These are phyloP conservation scores for Agonopterix heracliana DNA, from an alignment of 2,888 invertebrate genomes.

Conservation along the genomic window DNA sequence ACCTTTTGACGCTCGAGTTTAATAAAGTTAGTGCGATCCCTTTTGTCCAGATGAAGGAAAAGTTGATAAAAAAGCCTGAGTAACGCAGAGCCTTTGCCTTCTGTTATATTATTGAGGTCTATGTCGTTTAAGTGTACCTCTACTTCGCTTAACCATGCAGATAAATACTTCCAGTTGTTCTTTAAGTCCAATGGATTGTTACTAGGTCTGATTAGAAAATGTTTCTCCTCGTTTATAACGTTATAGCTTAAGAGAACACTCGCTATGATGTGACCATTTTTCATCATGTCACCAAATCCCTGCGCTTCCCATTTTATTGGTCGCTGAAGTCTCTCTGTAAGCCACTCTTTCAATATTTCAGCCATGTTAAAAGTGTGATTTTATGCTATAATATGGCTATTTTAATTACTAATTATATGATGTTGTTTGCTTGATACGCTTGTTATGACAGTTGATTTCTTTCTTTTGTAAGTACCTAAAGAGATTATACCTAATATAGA, in stretches of 20 bases:
- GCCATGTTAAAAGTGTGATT: slow-evolving; percentile 51
- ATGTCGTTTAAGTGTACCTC: slow-evolving; percentile 59
- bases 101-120: slow-evolving; percentile 64
- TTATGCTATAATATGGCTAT: neutral
- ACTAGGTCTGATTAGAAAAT: slow-evolving; percentile 59
- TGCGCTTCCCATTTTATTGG: slow-evolving; percentile 72
- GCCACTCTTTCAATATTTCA: slow-evolving; percentile 77
- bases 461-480: too few relatives aligned
- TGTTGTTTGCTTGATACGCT: too few relatives aligned
- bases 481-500: too few relatives aligned
- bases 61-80: slow-evolving; percentile 78
- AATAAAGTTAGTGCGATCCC: slow-evolving; percentile 72
- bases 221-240: slow-evolving; percentile 74
- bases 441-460: too few relatives aligned
- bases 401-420: too few relatives aligned
- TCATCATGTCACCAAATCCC: slow-evolving; percentile 73
- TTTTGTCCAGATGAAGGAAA: slow-evolving; percentile 76
- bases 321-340: slow-evolving; percentile 71
- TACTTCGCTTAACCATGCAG: slow-evolving; percentile 69
- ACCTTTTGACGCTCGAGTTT: slow-evolving; percentile 62
- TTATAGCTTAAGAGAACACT: slow-evolving; percentile 75
- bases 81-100: slow-evolving; percentile 66
- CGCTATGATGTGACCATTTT: slow-evolving; percentile 75
- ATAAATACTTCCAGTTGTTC: slow-evolving; percentile 70
- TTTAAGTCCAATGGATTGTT: slow-evolving; percentile 52